Evolutionary conservation across 2,797 vertebrate genomes (phyloP), one percentile per base, ranked within the genome.

Genomic region (Hippopotamyrus pictus): DNA sequence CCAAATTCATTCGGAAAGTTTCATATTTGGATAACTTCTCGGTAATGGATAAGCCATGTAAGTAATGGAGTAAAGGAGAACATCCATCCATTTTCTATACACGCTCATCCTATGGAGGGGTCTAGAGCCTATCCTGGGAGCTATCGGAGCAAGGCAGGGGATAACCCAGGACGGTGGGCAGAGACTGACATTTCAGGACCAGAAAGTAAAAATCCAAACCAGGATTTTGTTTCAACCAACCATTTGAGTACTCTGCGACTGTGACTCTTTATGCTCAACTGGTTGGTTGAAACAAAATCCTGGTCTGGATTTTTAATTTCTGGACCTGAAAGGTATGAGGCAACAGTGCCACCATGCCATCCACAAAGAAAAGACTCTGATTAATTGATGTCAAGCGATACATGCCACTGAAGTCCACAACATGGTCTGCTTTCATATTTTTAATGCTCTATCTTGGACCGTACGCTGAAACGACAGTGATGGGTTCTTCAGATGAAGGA

Each of bases 1-100:
- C 12, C 33, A 90, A 90, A 88, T 90, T 57, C n/a, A 84, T 88
- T 89, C 76, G 85, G 1, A 57, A 82, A 50, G 73, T 88, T 76
- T 89, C 41, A 48, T 22, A 54, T 89, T 89, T 22, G 50, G 22
- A 76, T 8, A 9, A 65, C 53, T 82, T 22, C 48, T 54, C 83
- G 19, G 50, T 12, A 17, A 50, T 46, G 17, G 41, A 17, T 19
- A 79, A 29, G 7, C 12, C 12, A 73, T 79, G 37, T n/a, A n/a
- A 46, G 17, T 37, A 76, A 69, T 69, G 62, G 25, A 33, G 11
- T 17, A 73, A 73, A 73, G 65, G 29, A 37, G 5, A 73, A 73
- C 12, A 17, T 73, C 5, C 12, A 37, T 73, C 65, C 12, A 73
- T 6, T 69, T 73, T 37, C 65, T 73, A 69, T 14, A 1, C 62